A percentile compares a stretch with the other conserved stretches of the same genome.
These are phyloP conservation scores for Smutsia temminckii DNA, from an alignment of 2,797 vertebrate species.

Conservation along the genomic window DNA sequence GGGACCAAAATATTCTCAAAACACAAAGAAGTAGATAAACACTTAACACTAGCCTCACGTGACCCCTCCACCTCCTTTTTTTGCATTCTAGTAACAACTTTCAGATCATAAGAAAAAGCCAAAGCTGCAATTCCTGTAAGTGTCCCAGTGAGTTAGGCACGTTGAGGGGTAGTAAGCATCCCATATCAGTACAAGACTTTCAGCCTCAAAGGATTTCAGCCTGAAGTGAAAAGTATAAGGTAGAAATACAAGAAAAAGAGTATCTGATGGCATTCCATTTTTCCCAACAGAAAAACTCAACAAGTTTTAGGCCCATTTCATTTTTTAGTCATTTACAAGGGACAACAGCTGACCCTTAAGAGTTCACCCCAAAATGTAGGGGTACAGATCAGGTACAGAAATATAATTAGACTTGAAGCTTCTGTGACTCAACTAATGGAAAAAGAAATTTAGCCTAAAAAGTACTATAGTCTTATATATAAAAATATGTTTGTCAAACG, in stretches of 20 bases:
- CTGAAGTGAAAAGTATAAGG: not conserved
- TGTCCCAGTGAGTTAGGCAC: not conserved
- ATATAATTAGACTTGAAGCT: not conserved
- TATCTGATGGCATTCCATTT: not conserved
- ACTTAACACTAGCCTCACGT: not conserved
- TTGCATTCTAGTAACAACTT: not conserved
- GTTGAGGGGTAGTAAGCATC: too few relatives aligned
- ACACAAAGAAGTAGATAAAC: not conserved
- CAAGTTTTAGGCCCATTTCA: not conserved
- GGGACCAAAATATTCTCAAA: not conserved
- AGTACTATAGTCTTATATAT: not conserved
- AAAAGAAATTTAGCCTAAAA: constrained; percentile 4
- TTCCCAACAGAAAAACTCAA: not conserved
- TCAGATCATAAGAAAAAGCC: not conserved
- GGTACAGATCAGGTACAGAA: not conserved
- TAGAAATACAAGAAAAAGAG: not conserved
- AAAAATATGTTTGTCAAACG: not conserved
- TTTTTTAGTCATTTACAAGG: not conserved
- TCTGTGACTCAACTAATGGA: not conserved
- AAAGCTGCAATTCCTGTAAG: not conserved
- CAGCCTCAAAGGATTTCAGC: not conserved
- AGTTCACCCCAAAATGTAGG: not conserved
- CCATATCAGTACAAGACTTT: not conserved
- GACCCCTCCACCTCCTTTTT: not conserved
- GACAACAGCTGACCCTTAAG: not conserved